Base-by-base conservation (phyloP, 2,888 invertebrate species). In the Archips crataeganus region DNA sequence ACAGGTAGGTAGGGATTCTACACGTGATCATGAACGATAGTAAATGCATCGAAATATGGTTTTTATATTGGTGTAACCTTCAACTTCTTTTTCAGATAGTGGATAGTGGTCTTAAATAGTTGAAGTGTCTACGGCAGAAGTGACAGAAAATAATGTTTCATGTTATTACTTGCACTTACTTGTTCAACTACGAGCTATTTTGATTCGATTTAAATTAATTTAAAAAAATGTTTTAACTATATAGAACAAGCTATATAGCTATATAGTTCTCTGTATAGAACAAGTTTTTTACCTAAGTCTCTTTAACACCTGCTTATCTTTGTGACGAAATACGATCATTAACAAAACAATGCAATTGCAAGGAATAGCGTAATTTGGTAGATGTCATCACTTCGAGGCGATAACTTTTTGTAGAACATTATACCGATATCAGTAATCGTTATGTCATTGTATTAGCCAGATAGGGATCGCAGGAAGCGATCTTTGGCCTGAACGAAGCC, bases 391-490 rank as follows among this genome's bases (percentile, higher is more conserved):
- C 23, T 11, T 2, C n/a, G 64, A 36, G 57, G 57, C 42, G 66
- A 67, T 67, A 67, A 54, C n/a, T 36, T 65, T 67, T 67, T 13
- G 42, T 67, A 15, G 57, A 23, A 45, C 54, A 45, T 67, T 49
- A 47, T 57, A 62, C 51, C 23, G 32, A 64, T 49, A 59, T 36
- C 39, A 42, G 32, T 61, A 39, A 59, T 47, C 49, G 34, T 65
- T 65, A n/a, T 59, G 34, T 65, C 60, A 65, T 65, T 65, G 65
- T 65, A 71, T 71, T 61, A 61, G 34, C 32, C 34, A 34, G 66
- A 67, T 71, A 66, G 34, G 77, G 81, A 85, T 87, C 84, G 75
- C 71, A 86, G 86, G 84, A 85, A 84, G 83, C 80, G 79, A 82
- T 82, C 83, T 82, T 82, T 82, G 83, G 79, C 76, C 80, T 79